Conservation (phyloP, 2,888 invertebrate genomes). For the Macrosoma leucophasiata region DNA sequence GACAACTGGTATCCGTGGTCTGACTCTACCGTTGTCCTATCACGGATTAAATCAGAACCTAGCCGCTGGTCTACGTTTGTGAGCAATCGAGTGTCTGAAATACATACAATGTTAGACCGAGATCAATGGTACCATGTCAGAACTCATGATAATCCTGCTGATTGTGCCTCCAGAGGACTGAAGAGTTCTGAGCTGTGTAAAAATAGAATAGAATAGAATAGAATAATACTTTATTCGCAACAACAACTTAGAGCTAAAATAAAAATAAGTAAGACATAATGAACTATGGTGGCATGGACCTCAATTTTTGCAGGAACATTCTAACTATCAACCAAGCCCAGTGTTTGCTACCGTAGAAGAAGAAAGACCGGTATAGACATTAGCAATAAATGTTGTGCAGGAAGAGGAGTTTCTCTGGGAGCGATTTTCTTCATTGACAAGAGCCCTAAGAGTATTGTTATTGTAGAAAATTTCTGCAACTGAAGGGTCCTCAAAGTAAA, state of each 20-base stretch:
- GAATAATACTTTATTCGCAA: too few relatives aligned
- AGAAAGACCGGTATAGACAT: too few relatives aligned
- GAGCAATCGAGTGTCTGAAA: too few relatives aligned
- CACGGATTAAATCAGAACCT: slow-evolving; percentile 5
- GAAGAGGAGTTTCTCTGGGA: slow-evolving; percentile 14
- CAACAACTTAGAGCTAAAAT: too few relatives aligned
- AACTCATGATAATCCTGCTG: too few relatives aligned
- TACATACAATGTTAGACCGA: too few relatives aligned
- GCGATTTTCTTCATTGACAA: slow-evolving; percentile 13
- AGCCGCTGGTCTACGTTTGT: too few relatives aligned
- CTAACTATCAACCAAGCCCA: not conserved
- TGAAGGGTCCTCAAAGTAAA: slow-evolving; percentile 1
- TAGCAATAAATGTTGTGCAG: not conserved
- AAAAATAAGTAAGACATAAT: too few relatives aligned
- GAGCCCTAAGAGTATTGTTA: slow-evolving; percentile 16
- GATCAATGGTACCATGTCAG: too few relatives aligned
- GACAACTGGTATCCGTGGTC: slow-evolving; percentile 3
- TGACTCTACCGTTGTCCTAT: slow-evolving; percentile 7
- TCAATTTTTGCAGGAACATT: slow-evolving; percentile 4
- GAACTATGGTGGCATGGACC: slow-evolving; percentile 19
- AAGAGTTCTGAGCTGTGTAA: slow-evolving; percentile 2
- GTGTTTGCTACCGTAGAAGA: too few relatives aligned
- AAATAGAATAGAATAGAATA: too few relatives aligned
- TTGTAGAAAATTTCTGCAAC: slow-evolving; percentile 15
- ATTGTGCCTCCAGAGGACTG: too few relatives aligned